Evolutionary conservation across 2,888 invertebrate genomes (phyloP).

Genomic region (Clitarchus hookeri): DNA sequence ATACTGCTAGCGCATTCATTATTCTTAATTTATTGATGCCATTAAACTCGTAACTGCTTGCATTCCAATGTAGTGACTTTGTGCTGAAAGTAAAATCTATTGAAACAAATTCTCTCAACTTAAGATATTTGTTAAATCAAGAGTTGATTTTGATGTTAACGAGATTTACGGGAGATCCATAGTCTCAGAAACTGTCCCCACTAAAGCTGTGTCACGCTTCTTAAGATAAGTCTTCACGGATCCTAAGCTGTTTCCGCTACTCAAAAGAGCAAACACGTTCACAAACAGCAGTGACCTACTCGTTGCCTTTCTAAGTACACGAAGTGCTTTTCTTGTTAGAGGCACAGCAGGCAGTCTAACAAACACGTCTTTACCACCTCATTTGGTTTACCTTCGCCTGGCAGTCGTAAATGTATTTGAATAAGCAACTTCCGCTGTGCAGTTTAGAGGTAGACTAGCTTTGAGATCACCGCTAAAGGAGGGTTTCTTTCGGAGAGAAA

Average conservation of each 20-base stretch:
- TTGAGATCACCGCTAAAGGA: too few relatives aligned
- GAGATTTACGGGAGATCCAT: too few relatives aligned
- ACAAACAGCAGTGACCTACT: neutral
- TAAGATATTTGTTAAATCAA: too few relatives aligned
- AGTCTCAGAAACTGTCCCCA: neutral
- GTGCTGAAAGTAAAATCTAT: too few relatives aligned
- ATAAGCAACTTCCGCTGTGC: neutral
- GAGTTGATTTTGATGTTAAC: too few relatives aligned
- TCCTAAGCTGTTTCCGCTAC: neutral
- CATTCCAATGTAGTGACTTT: too few relatives aligned
- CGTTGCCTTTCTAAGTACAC: neutral
- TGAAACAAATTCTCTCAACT: too few relatives aligned
- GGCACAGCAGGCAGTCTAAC: neutral
- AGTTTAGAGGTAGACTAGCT: neutral
- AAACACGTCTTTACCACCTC: neutral
- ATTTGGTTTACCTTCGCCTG: neutral
- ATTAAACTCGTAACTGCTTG: too few relatives aligned
- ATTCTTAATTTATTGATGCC: too few relatives aligned
- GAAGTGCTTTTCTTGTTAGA: neutral
- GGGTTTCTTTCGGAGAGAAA: too few relatives aligned
- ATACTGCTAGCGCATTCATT: too few relatives aligned
- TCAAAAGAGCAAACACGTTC: neutral
- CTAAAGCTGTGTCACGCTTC: constrained; percentile 1
- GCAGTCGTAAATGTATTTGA: neutral
- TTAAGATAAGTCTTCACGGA: neutral